phyloP scores from a whole-genome alignment of 2,888 invertebrate species.

The Dioctria linearis region DNA sequence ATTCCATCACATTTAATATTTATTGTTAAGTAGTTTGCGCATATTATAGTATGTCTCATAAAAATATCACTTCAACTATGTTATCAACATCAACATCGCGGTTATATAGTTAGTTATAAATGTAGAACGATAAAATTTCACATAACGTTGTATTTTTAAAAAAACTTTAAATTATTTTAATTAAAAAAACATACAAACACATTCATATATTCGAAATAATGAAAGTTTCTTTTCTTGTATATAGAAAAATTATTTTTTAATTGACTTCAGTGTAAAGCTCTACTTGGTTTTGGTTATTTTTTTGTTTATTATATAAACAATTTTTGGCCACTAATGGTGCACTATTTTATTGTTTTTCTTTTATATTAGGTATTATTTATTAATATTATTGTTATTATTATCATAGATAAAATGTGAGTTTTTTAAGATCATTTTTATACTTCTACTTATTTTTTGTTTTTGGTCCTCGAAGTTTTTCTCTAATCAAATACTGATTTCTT shows the following conservation, averaged over 20 bases:
- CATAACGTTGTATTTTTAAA: background rate
- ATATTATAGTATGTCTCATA: background rate
- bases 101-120: no score
- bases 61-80: conserved; percentile 33
- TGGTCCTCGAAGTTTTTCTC: conserved; percentile 30
- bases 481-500: conserved; percentile 4
- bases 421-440: background rate
- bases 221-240: conserved; percentile 29
- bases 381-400: no score
- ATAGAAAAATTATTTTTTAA: conserved; percentile 41
- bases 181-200: background rate
- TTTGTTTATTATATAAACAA: conserved; percentile 10
- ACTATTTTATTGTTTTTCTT: background rate
- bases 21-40: conserved; percentile 21
- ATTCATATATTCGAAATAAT: background rate
- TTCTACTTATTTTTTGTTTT: background rate
- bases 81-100: background rate
- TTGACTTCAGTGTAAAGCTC: conserved; percentile 53
- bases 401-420: background rate
- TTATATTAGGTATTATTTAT: background rate
- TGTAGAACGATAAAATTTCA: background rate
- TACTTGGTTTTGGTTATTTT: conserved; percentile 2
- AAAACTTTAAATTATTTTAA: background rate
- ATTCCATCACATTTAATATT: conserved; percentile 31
- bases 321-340: conserved; percentile 53